Percentiles rank a stretch among this genome's conserved stretches.
Conservation (phyloP, 2,888 invertebrate species). For the Stegophylla sp. region DNA sequence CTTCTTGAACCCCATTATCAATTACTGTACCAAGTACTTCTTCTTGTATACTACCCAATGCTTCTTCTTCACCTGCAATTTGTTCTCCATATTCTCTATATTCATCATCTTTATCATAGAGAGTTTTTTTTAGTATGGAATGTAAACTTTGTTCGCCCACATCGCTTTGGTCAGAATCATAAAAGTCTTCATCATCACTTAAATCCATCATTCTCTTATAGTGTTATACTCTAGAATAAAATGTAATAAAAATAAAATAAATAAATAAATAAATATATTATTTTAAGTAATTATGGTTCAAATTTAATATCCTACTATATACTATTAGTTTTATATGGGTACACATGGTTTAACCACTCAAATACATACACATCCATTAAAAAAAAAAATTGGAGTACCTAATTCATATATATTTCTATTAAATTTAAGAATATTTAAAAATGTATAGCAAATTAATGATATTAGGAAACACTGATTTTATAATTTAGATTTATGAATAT, state of each 20-base stretch:
- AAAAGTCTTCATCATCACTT: constrained; percentile 53
- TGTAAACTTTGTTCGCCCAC: constrained; percentile 42
- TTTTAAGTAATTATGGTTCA: no score
- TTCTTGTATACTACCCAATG: constrained; percentile 39
- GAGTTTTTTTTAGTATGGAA: constrained; percentile 34
- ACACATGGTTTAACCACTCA: no score
- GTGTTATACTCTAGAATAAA: constrained; percentile 1
- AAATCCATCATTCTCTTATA: constrained; percentile 11
- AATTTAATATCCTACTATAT: no score
- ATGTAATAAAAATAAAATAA: background rate
- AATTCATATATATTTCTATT: no score
- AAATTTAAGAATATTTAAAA: no score
- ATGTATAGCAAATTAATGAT: no score
- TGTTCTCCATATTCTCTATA: constrained; percentile 25
- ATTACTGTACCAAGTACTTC: constrained; percentile 45
- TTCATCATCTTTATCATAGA: constrained; percentile 24
- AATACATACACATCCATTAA: no score
- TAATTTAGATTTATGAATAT: no score
- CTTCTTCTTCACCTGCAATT: constrained; percentile 17
- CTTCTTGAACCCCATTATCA: constrained; percentile 17
- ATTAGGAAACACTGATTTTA: no score
- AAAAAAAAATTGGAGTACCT: no score
- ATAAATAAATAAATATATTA: no score
- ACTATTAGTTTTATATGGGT: no score
- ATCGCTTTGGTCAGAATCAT: constrained; percentile 50